Evolutionary conservation across 2,113 vertebrate genomes (phyloP), one percentile per base, ranked within the genome.

Genomic region (Isurus oxyrinchus): DNA sequence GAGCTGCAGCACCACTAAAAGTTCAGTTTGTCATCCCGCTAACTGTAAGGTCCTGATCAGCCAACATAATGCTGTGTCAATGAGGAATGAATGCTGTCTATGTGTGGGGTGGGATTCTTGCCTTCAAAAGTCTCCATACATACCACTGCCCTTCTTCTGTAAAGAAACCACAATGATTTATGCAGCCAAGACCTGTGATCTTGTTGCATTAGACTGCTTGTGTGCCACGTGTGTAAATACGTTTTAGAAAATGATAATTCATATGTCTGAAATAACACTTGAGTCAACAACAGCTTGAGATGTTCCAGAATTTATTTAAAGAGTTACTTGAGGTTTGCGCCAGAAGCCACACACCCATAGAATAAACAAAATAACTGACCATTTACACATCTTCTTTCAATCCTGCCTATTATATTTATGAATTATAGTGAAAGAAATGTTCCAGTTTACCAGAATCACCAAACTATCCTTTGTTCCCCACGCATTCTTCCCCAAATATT

Each of bases 231-330:
- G 59, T 94, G 90, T 94, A 63, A 94, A 94, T 94, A 94, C 21
- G 16, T 94, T 94, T 44, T 40, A 94, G 90, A 94, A 94, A 94
- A 94, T 63, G 90, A 94, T 94, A 94, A 94, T 63, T 94, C 21
- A 66, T 94, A 94, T 59, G 90, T 94, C 57, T 94, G 90, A 94
- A 94, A 94, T 94, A 94, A 94, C 90, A 94, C 90, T 94, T 94
- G 90, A 94, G 90, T 94, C 90, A 94, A 94, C 59, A 94, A n/a
- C 35, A 94, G 90, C n/a, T 40, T 40, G 61, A 49, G 90, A 94
- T 94, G 90, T 94, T 66, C 90, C 90, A 63, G 59, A 94, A 94
- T 94, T 63, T 94, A 94, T 66, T 94, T 94, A 94, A 63, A 94
- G 90, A 61, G 61, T 66, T 35, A 63, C 59, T 94, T 94, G 90